phyloP scores from a whole-genome alignment of 2,113 vertebrate genomes.

The Corythaeola cristata region DNA sequence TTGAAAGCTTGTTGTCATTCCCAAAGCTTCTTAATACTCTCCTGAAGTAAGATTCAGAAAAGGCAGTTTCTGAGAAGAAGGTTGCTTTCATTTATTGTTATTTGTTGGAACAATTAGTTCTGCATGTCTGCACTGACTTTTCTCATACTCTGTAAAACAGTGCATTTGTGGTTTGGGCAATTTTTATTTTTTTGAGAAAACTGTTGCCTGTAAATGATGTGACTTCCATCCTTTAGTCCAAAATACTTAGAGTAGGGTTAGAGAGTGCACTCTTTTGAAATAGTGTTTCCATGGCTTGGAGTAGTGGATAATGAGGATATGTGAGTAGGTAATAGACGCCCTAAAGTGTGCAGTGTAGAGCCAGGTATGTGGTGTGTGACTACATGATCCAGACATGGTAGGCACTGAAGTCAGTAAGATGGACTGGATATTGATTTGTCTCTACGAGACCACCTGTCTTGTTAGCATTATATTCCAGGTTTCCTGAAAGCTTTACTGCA shows the following conservation, averaged over 20 bases:
- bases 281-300: neutral
- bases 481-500: neutral
- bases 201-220: neutral
- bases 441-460: neutral
- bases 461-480: neutral
- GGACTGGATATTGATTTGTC: neutral
- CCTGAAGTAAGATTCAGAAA: neutral
- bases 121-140: neutral
- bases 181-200: neutral
- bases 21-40: neutral
- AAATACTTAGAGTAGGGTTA: neutral
- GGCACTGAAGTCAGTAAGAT: neutral
- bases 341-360: neutral
- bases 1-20: neutral
- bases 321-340: too few relatives aligned
- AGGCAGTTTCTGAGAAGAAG: neutral
- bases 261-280: neutral
- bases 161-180: neutral
- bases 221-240: neutral
- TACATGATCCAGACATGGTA: neutral
- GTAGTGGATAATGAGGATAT: neutral
- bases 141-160: neutral
- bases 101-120: neutral
- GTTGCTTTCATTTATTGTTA: neutral
- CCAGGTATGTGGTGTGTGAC: accelerated